Percentiles rank a stretch among this genome's conserved stretches.
phyloP scores from a whole-genome alignment of 2,797 vertebrate genomes.

The Leuciscus waleckii region DNA sequence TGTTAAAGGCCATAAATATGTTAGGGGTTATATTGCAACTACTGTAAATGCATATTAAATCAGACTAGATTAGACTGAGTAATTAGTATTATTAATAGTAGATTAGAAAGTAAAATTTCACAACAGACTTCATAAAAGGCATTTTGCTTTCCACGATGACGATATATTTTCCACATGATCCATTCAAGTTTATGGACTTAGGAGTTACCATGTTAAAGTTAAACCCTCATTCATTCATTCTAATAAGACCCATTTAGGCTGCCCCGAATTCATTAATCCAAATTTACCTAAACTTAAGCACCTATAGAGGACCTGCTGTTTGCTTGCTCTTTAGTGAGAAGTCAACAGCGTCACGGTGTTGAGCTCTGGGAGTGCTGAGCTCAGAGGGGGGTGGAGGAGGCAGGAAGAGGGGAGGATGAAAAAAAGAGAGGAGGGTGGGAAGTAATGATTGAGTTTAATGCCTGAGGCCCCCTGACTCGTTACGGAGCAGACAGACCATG shows the following conservation, averaged over 20 bases:
- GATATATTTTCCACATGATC: background rate
- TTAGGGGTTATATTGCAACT: background rate
- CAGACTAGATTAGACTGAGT: background rate
- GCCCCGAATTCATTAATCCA: conserved; percentile 2
- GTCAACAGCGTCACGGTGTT: conserved; percentile 36
- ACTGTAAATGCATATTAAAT: background rate
- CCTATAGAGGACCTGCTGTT: conserved; percentile 12
- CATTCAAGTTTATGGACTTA: background rate
- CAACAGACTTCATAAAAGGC: background rate
- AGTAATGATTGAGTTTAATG: conserved; percentile 53
- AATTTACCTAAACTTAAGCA: conserved; percentile 10
- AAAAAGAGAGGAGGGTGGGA: conserved; percentile 34
- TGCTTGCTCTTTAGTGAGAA: conserved; percentile 39
- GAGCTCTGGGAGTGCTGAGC: conserved; percentile 11
- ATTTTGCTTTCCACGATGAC: background rate
- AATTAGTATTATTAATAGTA: background rate
- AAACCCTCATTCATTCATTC: background rate
- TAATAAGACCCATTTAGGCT: conserved; percentile 32
- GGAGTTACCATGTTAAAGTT: conserved; percentile 17
- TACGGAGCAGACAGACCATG: conserved; percentile 36
- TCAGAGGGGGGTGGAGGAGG: conserved; percentile 11
- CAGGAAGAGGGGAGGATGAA: conserved; percentile 41
- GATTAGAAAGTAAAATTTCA: background rate
- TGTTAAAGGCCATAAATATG: no score
- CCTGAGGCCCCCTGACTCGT: conserved; percentile 38